These are phyloP conservation scores for Brachionus sp. DNA, from an alignment of 1,140 invertebrate genomes.

Conservation along the genomic window DNA sequence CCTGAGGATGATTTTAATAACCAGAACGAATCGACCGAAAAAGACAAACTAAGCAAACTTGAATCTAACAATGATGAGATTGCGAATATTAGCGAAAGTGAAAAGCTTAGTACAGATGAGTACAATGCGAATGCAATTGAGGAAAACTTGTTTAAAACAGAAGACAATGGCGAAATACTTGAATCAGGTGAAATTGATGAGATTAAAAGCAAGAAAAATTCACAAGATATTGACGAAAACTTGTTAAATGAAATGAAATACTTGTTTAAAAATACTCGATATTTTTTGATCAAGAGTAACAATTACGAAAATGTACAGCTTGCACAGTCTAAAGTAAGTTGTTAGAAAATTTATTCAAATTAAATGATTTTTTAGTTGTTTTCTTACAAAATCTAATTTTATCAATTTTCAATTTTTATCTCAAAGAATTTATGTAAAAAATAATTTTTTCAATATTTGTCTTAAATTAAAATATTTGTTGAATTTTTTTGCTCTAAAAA, in stretches of 20 bases:
- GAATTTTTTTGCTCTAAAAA: too few species aligned
- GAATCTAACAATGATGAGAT: background rate
- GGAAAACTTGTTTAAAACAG: background rate
- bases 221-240: slow-evolving; percentile 9
- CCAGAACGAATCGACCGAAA: background rate
- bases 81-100: background rate
- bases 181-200: slow-evolving; percentile 2
- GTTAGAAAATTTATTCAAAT: background rate
- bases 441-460: too few species aligned
- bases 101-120: background rate
- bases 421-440: too few species aligned
- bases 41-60: background rate
- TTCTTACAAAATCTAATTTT: background rate
- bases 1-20: slow-evolving; percentile 22
- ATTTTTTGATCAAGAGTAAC: slow-evolving; percentile 96
- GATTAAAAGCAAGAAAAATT: background rate
- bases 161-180: background rate
- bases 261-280: slow-evolving; percentile 70
- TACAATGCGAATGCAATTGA: background rate
- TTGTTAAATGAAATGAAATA: slow-evolving; percentile 27
- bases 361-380: background rate
- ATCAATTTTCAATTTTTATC: too few species aligned
- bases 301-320: slow-evolving; percentile 92
- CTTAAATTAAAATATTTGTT: too few species aligned
- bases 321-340: slow-evolving; percentile 74